phyloP scores from a whole-genome alignment of 2,113 vertebrate species.

The Phalacrocorax brasilianus region DNA sequence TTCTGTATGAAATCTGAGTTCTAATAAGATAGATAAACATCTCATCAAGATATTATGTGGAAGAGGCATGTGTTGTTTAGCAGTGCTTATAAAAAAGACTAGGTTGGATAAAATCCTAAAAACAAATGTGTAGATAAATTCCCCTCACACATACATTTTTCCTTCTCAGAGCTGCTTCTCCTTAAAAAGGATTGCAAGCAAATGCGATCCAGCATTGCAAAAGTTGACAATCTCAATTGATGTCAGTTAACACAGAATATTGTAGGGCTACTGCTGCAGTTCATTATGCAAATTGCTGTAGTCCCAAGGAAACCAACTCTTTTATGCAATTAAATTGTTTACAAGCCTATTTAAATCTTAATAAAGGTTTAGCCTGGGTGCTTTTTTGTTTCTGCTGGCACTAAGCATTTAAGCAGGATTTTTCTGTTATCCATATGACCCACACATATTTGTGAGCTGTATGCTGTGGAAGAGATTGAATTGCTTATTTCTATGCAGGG shows the following conservation, averaged over 20 bases:
- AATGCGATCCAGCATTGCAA: background rate
- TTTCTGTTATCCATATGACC: background rate
- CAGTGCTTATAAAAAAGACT: background rate
- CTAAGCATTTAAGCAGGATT: background rate
- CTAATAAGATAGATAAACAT: background rate
- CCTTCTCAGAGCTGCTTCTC: background rate
- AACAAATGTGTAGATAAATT: background rate
- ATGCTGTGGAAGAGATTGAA: background rate
- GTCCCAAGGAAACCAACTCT: slow-evolving; percentile 51
- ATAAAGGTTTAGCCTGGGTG: slow-evolving; percentile 23
- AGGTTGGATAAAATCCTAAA: background rate
- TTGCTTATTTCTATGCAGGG: background rate
- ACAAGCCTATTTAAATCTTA: slow-evolving; percentile 57
- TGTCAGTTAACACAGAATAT: background rate
- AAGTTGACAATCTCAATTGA: background rate
- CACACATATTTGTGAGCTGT: background rate
- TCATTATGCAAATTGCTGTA: slow-evolving; percentile 53
- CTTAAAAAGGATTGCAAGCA: background rate
- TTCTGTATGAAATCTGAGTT: background rate
- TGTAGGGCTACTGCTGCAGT: background rate
- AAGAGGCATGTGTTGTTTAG: background rate
- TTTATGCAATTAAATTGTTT: slow-evolving; percentile 61
- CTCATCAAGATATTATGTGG: background rate
- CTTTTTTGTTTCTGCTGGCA: slow-evolving; percentile 16
- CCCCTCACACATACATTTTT: background rate